A percentile compares a stretch with the other conserved stretches of the same genome.
Evolutionary conservation across 2,888 invertebrate species (phyloP).

Genomic region (Hydrotaea cyrtoneurina): DNA sequence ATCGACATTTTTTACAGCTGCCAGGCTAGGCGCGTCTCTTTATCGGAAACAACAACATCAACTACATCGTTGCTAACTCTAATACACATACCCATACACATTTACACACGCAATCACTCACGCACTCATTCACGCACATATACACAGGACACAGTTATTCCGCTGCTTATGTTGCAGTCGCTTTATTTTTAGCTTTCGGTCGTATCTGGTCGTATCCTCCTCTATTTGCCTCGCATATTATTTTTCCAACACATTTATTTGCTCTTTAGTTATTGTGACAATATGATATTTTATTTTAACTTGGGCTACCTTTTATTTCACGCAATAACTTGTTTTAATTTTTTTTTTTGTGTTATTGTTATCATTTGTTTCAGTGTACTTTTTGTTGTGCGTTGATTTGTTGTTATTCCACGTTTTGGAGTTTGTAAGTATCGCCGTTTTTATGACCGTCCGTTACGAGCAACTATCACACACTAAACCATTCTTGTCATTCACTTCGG

Average conservation of each 20-base stretch:
- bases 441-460: slow-evolving; percentile 46
- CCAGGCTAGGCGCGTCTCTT: slow-evolving; percentile 63
- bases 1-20: slow-evolving; percentile 46
- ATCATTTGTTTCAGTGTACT: not conserved
- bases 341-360: not conserved
- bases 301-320: not conserved
- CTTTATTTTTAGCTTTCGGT: slow-evolving; percentile 38
- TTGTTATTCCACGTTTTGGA: not conserved
- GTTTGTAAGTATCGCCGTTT: slow-evolving; percentile 3
- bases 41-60: not conserved
- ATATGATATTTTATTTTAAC: not conserved
- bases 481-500: not conserved
- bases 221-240: not conserved
- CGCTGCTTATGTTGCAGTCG: slow-evolving; percentile 11
- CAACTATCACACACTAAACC: slow-evolving; percentile 48
- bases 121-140: slow-evolving; percentile 11
- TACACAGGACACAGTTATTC: not conserved
- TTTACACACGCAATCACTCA: not conserved
- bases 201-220: not conserved
- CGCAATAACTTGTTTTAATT: not conserved
- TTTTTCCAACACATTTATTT: not conserved
- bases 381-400: slow-evolving; percentile 21
- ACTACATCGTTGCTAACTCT: slow-evolving; percentile 22
- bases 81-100: slow-evolving; percentile 3
- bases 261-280: not conserved